These are phyloP conservation scores for Ailuropoda melanoleuca DNA, from an alignment of 2,113 vertebrate genomes.

Conservation along the genomic window DNA sequence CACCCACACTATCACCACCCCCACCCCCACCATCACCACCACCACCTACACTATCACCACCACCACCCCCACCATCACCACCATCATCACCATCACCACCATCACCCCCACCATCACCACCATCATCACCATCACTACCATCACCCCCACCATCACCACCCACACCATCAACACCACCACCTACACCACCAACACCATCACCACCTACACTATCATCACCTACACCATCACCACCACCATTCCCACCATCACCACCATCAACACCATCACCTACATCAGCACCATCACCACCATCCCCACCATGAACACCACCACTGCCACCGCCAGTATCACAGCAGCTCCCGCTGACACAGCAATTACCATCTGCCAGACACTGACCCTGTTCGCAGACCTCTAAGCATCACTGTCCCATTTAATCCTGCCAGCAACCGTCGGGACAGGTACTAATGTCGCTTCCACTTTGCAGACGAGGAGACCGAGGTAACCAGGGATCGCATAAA, in stretches of 20 bases:
- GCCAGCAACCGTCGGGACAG: not conserved
- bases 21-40: rapidly evolving
- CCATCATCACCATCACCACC: rapidly evolving
- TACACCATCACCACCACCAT: rapidly evolving
- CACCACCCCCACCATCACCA: rapidly evolving
- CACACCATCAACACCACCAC: rapidly evolving
- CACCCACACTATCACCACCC: rapidly evolving
- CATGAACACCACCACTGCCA: too few species aligned
- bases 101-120: rapidly evolving
- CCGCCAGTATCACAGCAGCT: not conserved
- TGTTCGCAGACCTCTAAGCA: not conserved
- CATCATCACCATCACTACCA: rapidly evolving
- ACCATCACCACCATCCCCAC: not conserved
- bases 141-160: rapidly evolving
- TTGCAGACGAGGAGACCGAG: not conserved
- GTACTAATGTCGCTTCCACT: not conserved
- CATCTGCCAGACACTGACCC: too few species aligned
- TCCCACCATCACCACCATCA: not conserved
- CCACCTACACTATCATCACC: too few species aligned
- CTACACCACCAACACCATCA: rapidly evolving
- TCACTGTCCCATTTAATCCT: not conserved
- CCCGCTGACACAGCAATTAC: not conserved
- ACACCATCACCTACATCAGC: too few species aligned
- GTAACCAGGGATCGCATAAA: too few species aligned
- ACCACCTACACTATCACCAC: rapidly evolving